A percentile compares a stretch with the other conserved stretches of the same genome.
Conservation (phyloP, 2,888 invertebrate species). For the Meta bourneti region DNA sequence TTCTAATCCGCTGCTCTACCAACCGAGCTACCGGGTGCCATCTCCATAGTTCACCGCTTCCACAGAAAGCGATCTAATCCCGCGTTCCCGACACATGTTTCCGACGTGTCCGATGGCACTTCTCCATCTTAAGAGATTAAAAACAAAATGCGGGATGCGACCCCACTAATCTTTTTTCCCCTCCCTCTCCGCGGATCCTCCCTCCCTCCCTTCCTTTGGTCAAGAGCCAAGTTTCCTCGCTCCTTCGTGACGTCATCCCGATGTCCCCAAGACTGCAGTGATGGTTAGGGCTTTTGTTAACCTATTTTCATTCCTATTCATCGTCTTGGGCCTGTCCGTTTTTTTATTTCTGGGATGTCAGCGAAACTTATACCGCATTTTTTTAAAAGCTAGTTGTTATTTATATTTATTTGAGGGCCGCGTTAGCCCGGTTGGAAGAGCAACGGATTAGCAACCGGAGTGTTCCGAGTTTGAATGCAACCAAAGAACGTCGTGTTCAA, state of each 20-base stretch:
- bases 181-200: neutral
- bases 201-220: constrained; percentile 15
- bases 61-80: too few relatives aligned
- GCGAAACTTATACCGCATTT: too few relatives aligned
- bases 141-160: constrained; percentile 18
- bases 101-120: neutral
- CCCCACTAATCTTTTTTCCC: constrained; percentile 13
- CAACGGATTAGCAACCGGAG: too few relatives aligned
- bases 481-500: too few relatives aligned
- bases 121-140: constrained; percentile 48
- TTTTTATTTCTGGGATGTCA: neutral
- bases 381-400: too few relatives aligned
- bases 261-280: constrained; percentile 20
- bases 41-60: too few relatives aligned
- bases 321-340: neutral
- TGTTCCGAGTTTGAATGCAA: too few relatives aligned
- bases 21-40: too few relatives aligned
- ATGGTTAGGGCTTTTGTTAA: neutral
- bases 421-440: too few relatives aligned
- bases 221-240: constrained; percentile 21
- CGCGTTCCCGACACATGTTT: constrained; percentile 23
- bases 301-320: neutral
- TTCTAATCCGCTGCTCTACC: too few relatives aligned
- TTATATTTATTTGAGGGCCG: too few relatives aligned
- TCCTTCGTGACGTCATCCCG: constrained; percentile 32